These are phyloP conservation scores for Mylabris sibirica DNA, from an alignment of 2,888 invertebrate genomes.

Conservation along the genomic window DNA sequence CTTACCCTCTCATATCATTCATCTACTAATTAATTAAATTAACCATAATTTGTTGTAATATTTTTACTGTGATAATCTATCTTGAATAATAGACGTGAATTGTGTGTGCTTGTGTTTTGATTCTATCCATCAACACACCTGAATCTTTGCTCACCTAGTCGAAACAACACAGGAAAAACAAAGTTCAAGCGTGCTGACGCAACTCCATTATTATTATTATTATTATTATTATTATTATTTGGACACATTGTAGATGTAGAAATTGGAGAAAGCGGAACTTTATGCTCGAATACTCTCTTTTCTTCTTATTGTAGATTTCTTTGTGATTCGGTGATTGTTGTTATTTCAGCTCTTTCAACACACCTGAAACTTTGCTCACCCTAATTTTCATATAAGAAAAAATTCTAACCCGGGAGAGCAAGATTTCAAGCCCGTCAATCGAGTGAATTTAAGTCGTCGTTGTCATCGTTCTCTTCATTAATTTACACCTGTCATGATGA, in stretches of 20 bases:
- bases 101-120: neutral
- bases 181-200: conserved; percentile 73
- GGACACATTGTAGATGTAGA: too few species aligned
- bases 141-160: conserved; percentile 88
- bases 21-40: conserved; percentile 35
- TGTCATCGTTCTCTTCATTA: conserved; percentile 1
- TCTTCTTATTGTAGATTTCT: too few species aligned
- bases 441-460: neutral
- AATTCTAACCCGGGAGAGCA: conserved; percentile 73
- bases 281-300: too few species aligned
- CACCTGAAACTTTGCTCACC: conserved; percentile 92
- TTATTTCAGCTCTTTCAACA: conserved; percentile 64
- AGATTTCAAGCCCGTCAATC: conserved; percentile 74
- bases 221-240: too few species aligned
- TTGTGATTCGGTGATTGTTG: too few species aligned
- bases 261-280: too few species aligned
- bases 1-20: too few species aligned
- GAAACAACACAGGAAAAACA: conserved; percentile 77
- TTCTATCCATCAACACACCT: conserved; percentile 77
- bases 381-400: conserved; percentile 55
- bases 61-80: conserved; percentile 50
- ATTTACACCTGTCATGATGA: neutral
- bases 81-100: conserved; percentile 46
- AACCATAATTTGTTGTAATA: conserved; percentile 32
- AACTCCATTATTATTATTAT: neutral